Conservation (phyloP, 2,113 vertebrate species). For the Azemiops feae region DNA sequence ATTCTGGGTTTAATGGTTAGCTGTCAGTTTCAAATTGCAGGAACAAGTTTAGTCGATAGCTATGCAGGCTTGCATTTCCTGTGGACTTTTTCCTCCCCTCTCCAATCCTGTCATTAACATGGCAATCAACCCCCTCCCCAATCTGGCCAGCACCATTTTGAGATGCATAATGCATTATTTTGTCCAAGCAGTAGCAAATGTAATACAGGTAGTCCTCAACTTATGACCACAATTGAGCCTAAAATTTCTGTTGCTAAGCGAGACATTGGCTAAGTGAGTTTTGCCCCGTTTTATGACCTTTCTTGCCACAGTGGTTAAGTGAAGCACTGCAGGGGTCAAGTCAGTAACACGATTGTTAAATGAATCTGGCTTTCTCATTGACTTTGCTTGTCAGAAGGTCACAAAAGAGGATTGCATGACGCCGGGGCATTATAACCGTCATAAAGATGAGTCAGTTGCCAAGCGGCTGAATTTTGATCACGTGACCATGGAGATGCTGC, state of each 20-base stretch:
- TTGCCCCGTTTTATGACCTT: too few species aligned
- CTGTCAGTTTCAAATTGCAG: neutral
- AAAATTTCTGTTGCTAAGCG: neutral
- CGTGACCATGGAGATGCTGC: neutral
- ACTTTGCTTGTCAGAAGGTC: neutral
- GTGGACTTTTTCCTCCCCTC: neutral
- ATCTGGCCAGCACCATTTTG: neutral
- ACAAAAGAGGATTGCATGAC: neutral
- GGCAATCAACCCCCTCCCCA: neutral
- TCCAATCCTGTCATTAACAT: neutral
- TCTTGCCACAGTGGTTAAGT: neutral
- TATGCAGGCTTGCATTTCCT: neutral
- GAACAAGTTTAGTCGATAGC: neutral
- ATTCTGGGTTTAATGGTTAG: neutral
- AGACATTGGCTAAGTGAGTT: neutral
- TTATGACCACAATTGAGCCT: neutral
- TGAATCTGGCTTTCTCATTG: neutral
- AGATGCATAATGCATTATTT: neutral
- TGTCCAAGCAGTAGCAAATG: neutral
- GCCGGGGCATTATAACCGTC: neutral
- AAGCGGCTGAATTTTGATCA: neutral
- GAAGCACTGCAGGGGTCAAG: neutral
- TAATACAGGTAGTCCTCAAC: neutral
- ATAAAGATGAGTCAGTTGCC: neutral
- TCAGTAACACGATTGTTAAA: neutral